A percentile compares a stretch with the other conserved stretches of the same genome.
Evolutionary conservation across 2,113 vertebrate species (phyloP).

Genomic region (Mystacornis crossleyi): DNA sequence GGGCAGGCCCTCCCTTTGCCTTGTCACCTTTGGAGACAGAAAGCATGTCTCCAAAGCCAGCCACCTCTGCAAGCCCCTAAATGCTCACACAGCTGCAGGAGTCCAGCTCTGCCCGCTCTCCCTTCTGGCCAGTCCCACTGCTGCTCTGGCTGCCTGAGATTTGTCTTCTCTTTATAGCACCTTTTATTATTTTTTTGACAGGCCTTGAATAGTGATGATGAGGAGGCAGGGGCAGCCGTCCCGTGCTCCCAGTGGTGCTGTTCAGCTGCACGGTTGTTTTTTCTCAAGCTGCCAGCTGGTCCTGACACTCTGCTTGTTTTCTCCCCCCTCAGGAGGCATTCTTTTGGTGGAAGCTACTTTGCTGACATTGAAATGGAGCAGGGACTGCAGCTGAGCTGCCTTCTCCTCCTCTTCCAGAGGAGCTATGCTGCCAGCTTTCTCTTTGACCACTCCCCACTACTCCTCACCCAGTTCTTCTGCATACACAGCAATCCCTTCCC

Average conservation of each 20-base stretch:
- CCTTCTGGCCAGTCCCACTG: neutral
- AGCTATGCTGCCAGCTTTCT: neutral
- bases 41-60: neutral
- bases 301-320: conserved; percentile 47
- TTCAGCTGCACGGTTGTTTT: conserved; percentile 27
- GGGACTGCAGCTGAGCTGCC: neutral
- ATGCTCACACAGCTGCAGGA: neutral
- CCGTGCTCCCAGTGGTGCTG: conserved; percentile 43
- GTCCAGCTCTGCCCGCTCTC: neutral
- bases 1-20: neutral
- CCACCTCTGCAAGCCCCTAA: neutral
- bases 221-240: conserved; percentile 3
- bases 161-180: conserved; percentile 48
- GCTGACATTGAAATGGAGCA: conserved; percentile 13
- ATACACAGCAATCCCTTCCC: neutral
- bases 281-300: conserved; percentile 63
- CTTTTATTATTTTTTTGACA: conserved; percentile 57
- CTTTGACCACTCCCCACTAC: fast-evolving
- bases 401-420: neutral
- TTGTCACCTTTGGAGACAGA: conserved; percentile 18
- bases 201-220: conserved; percentile 25
- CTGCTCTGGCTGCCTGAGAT: neutral
- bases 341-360: conserved; percentile 30
- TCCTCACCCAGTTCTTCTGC: neutral
- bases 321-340: conserved; percentile 25